A percentile compares a stretch with the other conserved stretches of the same genome.
Evolutionary conservation across 2,113 vertebrate species (phyloP).

Genomic region (Columbina picui): DNA sequence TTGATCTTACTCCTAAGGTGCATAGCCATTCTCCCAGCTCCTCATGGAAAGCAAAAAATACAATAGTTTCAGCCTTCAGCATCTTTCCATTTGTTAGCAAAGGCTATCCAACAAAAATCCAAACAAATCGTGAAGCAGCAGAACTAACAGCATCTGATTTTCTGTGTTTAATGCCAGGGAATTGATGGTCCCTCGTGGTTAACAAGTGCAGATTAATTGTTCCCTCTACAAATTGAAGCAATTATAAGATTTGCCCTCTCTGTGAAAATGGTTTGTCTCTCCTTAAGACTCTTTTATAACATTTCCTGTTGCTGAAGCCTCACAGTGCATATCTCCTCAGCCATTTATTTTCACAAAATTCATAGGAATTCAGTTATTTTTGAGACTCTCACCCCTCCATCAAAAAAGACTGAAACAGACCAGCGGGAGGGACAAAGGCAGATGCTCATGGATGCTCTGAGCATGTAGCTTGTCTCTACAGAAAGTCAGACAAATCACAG

Average conservation of each 20-base stretch:
- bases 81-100: fast-evolving
- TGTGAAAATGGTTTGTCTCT: not conserved
- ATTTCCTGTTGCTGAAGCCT: not conserved
- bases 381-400: not conserved
- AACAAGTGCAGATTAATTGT: not conserved
- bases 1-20: not conserved
- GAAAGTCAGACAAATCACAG: not conserved
- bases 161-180: not conserved
- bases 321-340: not conserved
- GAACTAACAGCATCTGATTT: not conserved
- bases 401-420: not conserved
- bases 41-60: not conserved
- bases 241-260: not conserved
- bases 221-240: not conserved
- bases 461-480: not conserved
- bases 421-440: not conserved
- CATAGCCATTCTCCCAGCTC: not conserved
- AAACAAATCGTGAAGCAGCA: not conserved
- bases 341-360: not conserved
- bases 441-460: not conserved
- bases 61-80: not conserved
- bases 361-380: not conserved
- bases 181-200: not conserved
- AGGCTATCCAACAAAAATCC: not conserved
- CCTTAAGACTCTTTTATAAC: not conserved